These are phyloP conservation scores for Kryptolebias marmoratus DNA, from an alignment of 2,113 vertebrate species.

Conservation along the genomic window DNA sequence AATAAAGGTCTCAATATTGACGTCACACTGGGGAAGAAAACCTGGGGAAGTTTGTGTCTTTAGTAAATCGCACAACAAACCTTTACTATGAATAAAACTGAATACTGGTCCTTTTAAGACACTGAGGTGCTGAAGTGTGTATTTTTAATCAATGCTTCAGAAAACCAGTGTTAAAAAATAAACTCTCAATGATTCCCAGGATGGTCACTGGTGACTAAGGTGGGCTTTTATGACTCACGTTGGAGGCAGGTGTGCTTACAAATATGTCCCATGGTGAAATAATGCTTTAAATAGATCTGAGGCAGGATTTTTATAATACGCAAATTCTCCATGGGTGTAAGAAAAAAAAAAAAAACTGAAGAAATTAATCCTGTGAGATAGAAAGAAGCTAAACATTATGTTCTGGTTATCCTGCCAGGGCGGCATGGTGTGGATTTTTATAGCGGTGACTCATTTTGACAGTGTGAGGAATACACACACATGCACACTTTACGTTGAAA, in stretches of 20 bases:
- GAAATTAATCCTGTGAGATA: slow-evolving; percentile 68
- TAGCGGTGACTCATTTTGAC: slow-evolving; percentile 71
- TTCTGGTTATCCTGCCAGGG: slow-evolving; percentile 66
- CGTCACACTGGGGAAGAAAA: slow-evolving; percentile 9
- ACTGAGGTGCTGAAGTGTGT: background rate
- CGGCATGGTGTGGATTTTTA: slow-evolving; percentile 68
- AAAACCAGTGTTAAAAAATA: slow-evolving; percentile 14
- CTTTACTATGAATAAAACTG: background rate
- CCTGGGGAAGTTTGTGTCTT: background rate
- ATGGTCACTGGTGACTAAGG: slow-evolving; percentile 11
- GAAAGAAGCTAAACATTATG: slow-evolving; percentile 69
- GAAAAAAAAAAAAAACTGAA: slow-evolving; percentile 21
- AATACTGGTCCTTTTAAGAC: background rate
- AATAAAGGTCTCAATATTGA: background rate
- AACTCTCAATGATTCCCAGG: slow-evolving; percentile 16
- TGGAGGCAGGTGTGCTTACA: slow-evolving; percentile 37
- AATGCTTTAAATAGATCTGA: slow-evolving; percentile 55
- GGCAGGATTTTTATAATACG: slow-evolving; percentile 39
- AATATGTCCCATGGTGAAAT: slow-evolving; percentile 17
- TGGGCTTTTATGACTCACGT: slow-evolving; percentile 49
- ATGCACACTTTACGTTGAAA: slow-evolving; percentile 22
- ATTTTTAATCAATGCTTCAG: slow-evolving; percentile 25
- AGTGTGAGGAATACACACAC: slow-evolving; percentile 43
- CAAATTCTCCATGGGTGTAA: slow-evolving; percentile 51
- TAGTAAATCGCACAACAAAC: background rate